Evolutionary conservation across 2,113 vertebrate genomes (phyloP), one percentile per base, ranked within the genome.

Genomic region (Thermophis baileyi): DNA sequence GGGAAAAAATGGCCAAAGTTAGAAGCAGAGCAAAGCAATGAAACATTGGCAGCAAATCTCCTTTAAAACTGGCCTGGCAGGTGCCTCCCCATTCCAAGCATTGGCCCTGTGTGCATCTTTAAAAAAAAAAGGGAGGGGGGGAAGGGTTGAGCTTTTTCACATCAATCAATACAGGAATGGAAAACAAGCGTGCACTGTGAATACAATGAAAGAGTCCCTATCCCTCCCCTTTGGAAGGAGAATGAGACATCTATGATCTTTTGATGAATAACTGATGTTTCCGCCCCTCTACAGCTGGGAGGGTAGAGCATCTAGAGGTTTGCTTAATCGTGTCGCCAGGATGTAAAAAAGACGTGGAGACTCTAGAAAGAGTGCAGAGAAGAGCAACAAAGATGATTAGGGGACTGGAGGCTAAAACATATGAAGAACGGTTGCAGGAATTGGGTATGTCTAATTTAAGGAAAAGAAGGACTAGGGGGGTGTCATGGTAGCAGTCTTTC

Each of bases 161-260:
- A 49, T 3, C 46, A 24, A 85, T 50, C 53, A 87, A 69, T 0
- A 0, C 27, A 90, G 81, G 91, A 57, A 40, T 0, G 92, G 89
- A 89, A 89, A 93, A 87, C 4, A 81, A 49, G 25, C 87, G 47
- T 85, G 3, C 74, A 3, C 30, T 12, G 7, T 69, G 49, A 51
- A 35, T 0, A 35, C 5, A 89, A 35, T 51, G 89, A 85, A 90
- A 94, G 74, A 69, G 88, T 85, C 12, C 7, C 5, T 53, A 44
- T 94, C 91, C 89, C 87, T 94, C 51, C 30, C 60, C 69, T 89
- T 90, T 87, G 60, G 85, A 93, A 93, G 22, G 40, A 9, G 40
- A 47, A 27, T 14, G 27, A 89, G 27, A 85, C 81, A n/a, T 81
- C 50, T 91, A 93, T 10, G 89, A 93, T 40, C 10, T 90, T 92